Evolutionary conservation across 2,113 vertebrate species (phyloP), one percentile per base, ranked within the genome.

Genomic region (Morone chrysops): DNA sequence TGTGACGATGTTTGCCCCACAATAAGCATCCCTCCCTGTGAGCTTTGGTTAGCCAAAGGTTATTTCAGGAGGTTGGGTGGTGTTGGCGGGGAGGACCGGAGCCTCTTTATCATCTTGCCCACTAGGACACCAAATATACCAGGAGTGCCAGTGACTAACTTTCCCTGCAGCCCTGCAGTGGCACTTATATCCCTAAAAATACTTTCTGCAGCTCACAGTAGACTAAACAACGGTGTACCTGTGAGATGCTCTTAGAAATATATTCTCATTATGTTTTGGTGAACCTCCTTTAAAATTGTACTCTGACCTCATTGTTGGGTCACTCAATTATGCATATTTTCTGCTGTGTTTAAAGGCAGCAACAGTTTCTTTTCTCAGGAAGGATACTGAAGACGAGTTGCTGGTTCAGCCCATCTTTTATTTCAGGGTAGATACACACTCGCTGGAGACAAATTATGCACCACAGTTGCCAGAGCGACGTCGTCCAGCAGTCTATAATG

Each of bases 381-480:
- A 20, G 66, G 65, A 80, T 18, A 54, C 72, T 63, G 48, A 80
- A 43, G 61, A 74, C 14, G 17, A 80, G 84, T 56, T 63, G 75
- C 57, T 48, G 88, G 88, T 81, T 85, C 84, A 83, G 82, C 89
- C 87, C 78, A 47, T 83, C 67, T 83, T 91, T 92, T 85, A 89
- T 90, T 91, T 87, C 84, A 85, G 89, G 67, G 79, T 79, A 43
- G 51, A 71, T 71, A 69, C 85, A 75, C 69, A 75, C 69, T 81
- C 66, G 16, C 57, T 76, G 66, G 66, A 88, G 82, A 66, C 84
- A 90, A 91, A 92, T 92, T 90, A 91, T 88, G 89, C 80, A 83
- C 76, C 80, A 1, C 87, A 48, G 86, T 81, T 88, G 91, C 91
- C 89, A 90, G 62, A 89, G 86, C 62, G 71, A 78, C 61, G 65